phyloP scores from a whole-genome alignment of 2,888 invertebrate genomes.

The Ormyrus rosae region DNA sequence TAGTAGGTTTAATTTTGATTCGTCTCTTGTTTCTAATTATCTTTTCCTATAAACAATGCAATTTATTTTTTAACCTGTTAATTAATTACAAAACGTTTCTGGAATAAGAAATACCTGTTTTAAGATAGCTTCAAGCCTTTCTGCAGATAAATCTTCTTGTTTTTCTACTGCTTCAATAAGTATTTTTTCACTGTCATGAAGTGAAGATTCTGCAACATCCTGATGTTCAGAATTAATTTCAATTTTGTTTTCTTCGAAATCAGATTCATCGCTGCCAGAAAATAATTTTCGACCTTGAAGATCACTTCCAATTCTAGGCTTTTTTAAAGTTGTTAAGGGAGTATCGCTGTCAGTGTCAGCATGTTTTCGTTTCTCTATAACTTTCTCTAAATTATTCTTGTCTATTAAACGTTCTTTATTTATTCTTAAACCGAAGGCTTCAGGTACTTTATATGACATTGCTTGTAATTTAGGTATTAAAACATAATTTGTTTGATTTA shows the following conservation, averaged over 20 bases:
- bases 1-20: constrained; percentile 61
- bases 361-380: constrained; percentile 53
- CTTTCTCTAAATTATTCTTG: background rate
- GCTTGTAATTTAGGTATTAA: background rate
- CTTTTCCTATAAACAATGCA: constrained; percentile 63
- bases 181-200: background rate
- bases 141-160: constrained; percentile 62
- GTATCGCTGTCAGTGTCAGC: constrained; percentile 62
- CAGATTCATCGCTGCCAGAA: constrained; percentile 54
- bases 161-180: background rate
- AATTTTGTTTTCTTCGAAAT: constrained; percentile 51
- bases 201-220: background rate
- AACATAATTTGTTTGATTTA: constrained; percentile 28
- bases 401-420: background rate
- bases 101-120: constrained; percentile 62
- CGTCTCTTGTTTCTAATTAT: constrained; percentile 66
- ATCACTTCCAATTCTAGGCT: constrained; percentile 63
- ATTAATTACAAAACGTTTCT: too few species aligned
- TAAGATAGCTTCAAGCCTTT: constrained; percentile 68
- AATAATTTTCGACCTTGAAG: constrained; percentile 63
- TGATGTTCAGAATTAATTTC: too few species aligned
- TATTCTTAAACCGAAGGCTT: background rate
- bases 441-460: background rate
- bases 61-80: background rate
- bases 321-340: constrained; percentile 62